Evolutionary conservation across 2,797 vertebrate genomes (phyloP).

Genomic region (Orestias chungarensis): DNA sequence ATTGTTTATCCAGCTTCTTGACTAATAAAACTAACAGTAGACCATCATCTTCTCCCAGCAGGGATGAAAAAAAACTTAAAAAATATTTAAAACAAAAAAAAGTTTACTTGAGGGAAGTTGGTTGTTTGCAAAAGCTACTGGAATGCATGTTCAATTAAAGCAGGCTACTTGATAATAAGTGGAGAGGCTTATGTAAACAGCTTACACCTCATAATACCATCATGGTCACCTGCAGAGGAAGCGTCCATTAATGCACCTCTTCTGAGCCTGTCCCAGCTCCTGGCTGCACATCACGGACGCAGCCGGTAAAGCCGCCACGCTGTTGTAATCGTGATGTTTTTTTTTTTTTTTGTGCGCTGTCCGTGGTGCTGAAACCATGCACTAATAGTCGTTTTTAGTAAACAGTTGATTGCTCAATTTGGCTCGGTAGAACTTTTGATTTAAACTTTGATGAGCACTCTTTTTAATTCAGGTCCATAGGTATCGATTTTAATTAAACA

Average conservation of each 20-base stretch:
- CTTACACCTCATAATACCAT: conserved; percentile 62
- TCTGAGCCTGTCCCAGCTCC: conserved; percentile 49
- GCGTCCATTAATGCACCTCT: conserved; percentile 60
- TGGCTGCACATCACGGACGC: conserved; percentile 59
- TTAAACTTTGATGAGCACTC: conserved; percentile 11
- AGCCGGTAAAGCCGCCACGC: conserved; percentile 68
- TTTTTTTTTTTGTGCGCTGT: conserved; percentile 59
- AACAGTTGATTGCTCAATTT: neutral
- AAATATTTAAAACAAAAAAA: neutral
- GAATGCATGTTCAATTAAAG: conserved; percentile 29
- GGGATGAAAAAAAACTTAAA: neutral
- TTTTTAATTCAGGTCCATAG: conserved; percentile 47
- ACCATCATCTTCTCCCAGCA: neutral
- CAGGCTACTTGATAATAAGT: conserved; percentile 33
- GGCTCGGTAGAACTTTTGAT: neutral
- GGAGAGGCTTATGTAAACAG: conserved; percentile 60
- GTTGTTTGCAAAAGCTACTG: neutral
- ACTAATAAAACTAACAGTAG: neutral
- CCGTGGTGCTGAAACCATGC: conserved; percentile 69
- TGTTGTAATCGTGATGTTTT: conserved; percentile 3
- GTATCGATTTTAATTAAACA: conserved; percentile 73
- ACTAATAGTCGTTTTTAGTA: neutral
- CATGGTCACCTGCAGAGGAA: conserved; percentile 59
- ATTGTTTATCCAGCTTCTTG: conserved; percentile 30
- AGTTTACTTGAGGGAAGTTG: neutral